Evolutionary conservation across 2,888 invertebrate species (phyloP).

Genomic region (Epinotia ramella): DNA sequence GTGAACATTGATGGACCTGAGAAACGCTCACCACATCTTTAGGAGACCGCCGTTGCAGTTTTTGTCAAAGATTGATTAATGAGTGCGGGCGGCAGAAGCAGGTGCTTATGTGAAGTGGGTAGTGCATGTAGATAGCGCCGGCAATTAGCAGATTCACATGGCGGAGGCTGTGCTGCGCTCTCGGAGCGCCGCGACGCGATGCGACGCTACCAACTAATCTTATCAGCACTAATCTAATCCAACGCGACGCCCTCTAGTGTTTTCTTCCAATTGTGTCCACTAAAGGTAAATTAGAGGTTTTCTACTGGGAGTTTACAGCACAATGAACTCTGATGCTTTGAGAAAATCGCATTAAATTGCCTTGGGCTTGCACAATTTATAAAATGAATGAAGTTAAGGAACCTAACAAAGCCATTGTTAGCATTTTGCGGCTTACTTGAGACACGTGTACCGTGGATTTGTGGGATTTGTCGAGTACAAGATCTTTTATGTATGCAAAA

Average conservation of each 20-base stretch:
- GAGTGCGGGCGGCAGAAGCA: constrained; percentile 39
- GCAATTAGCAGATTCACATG: constrained; percentile 74
- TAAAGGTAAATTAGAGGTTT: constrained; percentile 81
- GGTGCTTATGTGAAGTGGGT: constrained; percentile 36
- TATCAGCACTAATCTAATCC: constrained; percentile 82
- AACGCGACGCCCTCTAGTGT: constrained; percentile 79
- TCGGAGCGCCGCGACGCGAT: constrained; percentile 44
- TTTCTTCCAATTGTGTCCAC: constrained; percentile 84
- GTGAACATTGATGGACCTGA: constrained; percentile 54
- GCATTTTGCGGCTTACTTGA: constrained; percentile 3
- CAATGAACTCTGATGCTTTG: constrained; percentile 65
- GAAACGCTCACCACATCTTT: constrained; percentile 52
- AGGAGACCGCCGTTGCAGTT: constrained; percentile 50
- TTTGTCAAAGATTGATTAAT: constrained; percentile 49
- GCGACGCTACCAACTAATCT: constrained; percentile 80
- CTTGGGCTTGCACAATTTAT: constrained; percentile 42
- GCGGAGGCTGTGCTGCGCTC: constrained; percentile 49
- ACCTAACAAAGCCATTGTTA: constrained; percentile 32
- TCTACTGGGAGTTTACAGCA: constrained; percentile 68
- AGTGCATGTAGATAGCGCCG: constrained; percentile 58
- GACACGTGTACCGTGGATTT: background rate
- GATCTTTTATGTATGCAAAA: constrained; percentile 7
- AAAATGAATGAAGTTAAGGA: constrained; percentile 32
- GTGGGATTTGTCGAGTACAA: background rate
- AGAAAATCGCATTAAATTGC: constrained; percentile 59